Evolutionary conservation across 2,113 vertebrate genomes (phyloP).

Genomic region (Saguinus midas): DNA sequence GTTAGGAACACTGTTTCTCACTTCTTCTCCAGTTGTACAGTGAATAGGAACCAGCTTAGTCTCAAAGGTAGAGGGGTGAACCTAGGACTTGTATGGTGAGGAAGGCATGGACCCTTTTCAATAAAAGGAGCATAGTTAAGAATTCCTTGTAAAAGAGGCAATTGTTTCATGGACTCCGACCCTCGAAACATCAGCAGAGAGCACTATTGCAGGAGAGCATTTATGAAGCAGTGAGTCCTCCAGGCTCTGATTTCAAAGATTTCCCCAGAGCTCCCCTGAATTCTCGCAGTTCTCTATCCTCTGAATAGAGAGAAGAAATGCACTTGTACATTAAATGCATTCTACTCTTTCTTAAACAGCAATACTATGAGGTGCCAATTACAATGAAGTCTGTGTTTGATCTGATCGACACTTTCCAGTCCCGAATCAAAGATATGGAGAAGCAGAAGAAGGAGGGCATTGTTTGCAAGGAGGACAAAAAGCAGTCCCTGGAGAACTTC

Average conservation of each 20-base stretch:
- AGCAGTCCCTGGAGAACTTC: conserved; percentile 96
- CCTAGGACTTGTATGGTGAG: neutral
- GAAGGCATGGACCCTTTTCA: neutral
- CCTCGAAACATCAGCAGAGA: neutral
- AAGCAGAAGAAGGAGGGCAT: conserved; percentile 96
- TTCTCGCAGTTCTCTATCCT: neutral
- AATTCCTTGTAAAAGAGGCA: neutral
- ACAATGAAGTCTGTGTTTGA: conserved; percentile 97
- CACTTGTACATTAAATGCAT: neutral
- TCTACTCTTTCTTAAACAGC: conserved; percentile 83
- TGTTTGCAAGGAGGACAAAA: conserved; percentile 96
- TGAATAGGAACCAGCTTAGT: neutral
- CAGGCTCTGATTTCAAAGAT: neutral
- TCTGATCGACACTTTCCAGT: conserved; percentile 96
- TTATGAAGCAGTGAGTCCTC: neutral
- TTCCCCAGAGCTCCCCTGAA: neutral
- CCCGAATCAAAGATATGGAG: conserved; percentile 98
- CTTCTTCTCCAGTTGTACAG: neutral
- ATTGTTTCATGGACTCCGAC: neutral
- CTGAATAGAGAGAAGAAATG: neutral
- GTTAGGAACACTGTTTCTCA: neutral
- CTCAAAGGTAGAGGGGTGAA: neutral
- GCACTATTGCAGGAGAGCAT: neutral
- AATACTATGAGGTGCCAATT: conserved; percentile 98
- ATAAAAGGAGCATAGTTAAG: neutral